Base-by-base conservation (phyloP, 2,113 vertebrate genomes). In the Cettia cetti region DNA sequence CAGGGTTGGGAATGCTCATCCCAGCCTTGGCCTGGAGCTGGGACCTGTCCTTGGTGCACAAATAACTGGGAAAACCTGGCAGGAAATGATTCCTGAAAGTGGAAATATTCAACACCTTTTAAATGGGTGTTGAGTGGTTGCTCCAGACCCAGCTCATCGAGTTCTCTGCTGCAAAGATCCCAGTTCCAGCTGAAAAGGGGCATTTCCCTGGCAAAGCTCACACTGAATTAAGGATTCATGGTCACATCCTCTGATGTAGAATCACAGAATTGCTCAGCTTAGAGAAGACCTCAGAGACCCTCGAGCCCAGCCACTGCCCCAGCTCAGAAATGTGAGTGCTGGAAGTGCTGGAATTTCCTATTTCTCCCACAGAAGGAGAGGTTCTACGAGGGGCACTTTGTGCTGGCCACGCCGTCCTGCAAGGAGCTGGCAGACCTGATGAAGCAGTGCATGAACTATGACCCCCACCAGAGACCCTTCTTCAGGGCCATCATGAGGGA, bases 371-470 rank as follows among this genome's bases (percentile, higher is more conserved):
- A 99, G 99, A 99, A 99, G 95, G 99, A 99, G 95, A 97, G 99
- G 66, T 99, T 99, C 97, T 99, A 99, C 2, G 98, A 98, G 81
- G 99, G 98, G 2, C 98, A 98, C 68, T 99, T 98, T 44, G 97
- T 98, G 74, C 97, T 99, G 91, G 98, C 98, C 27, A 99, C 99
- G 0, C 99, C 99, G 0, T 99, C 99, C 10, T 99, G 99, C 97
- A 98, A 96, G 91, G 99, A 99, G 77, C 98, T 99, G 52, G 99
- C 99, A 21, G 98, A 99, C 54, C 98, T 99, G 82, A 99, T 99
- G 99, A 99, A 98, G 42, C 98, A 99, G 97, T 99, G 99, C 98
- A 99, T 99, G 99, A 99, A 98, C 98, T 99, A 99, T 2, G 99
- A 99, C 95, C 98, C 99, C 95, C 98, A 98, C 72, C 99, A 99